Conservation (phyloP, 1,140 invertebrate genomes). For the Macrobrachium nipponense region DNA sequence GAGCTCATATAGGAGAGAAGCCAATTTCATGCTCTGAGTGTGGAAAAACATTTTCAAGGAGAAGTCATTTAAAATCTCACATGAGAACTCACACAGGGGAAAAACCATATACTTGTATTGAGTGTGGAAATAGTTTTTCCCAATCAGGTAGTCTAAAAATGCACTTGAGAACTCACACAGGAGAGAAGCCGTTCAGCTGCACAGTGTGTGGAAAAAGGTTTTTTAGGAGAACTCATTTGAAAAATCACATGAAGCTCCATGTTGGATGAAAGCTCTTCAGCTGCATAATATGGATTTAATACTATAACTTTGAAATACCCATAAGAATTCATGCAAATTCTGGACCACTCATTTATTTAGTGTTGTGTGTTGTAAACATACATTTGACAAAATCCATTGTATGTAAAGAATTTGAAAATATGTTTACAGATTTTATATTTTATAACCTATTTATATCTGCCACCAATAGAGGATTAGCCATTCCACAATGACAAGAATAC, state of each 20-base stretch:
- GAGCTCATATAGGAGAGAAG: constrained; percentile 8
- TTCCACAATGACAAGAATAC: no score
- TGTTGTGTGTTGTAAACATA: no score
- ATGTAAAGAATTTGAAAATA: no score
- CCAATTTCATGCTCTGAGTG: neutral
- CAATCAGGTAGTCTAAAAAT: constrained; percentile 28
- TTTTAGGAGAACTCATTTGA: constrained; percentile 22
- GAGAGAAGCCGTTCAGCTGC: constrained; percentile 43
- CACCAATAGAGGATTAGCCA: no score
- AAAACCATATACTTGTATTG: constrained; percentile 12
- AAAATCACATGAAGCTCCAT: constrained; percentile 32
- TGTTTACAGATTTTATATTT: no score
- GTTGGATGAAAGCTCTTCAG: no score
- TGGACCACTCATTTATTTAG: no score
- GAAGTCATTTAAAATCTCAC: neutral
- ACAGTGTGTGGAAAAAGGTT: constrained; percentile 15
- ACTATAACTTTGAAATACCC: no score
- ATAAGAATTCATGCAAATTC: no score
- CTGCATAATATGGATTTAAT: no score
- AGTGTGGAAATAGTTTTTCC: constrained; percentile 22
- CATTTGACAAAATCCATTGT: no score
- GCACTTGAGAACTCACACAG: constrained; percentile 36
- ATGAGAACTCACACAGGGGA: constrained; percentile 18
- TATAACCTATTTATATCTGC: no score
- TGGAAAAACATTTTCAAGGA: neutral